Base-by-base conservation (phyloP, 2,888 invertebrate species). In the Drosophila kambysellisi region DNA sequence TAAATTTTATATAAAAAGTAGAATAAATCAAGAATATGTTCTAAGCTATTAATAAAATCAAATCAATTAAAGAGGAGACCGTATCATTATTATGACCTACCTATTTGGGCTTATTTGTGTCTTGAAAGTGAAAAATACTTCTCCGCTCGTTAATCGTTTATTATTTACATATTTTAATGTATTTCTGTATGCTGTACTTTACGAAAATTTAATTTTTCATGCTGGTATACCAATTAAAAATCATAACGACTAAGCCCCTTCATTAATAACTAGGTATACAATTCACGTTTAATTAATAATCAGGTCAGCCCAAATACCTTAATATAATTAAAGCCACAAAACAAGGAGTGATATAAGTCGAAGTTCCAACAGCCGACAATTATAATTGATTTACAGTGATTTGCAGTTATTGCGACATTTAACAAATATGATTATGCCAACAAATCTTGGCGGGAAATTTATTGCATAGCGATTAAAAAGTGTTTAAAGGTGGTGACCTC, bases 401-500 rank as follows among this genome's bases (percentile, higher is more conserved):
- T 48, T 50, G 17, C 17, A 73, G 53, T 58, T 66, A 25, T 8
- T 15, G 46, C 46, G 15, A 20, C 20, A 20, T 8, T 15, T 46
- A 46, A 46, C 51, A 70, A 76, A 74, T 74, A 74, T 77, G 70
- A 86, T 79, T 81, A 77, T 69, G 73, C 41, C 70, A 67, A 74
- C 72, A 75, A 73, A 73, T 69, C 52, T 62, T 70, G 65, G 75
- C 76, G 76, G 67, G 62, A 67, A 78, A 64, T 80, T 73, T 51
- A 60, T 60, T 62, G 69, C 37, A 43, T 52, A 50, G 70, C 64
- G 64, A 72, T 70, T 77, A 73, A 59, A 37, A 51, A 59, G 32
- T 59, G 30, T 15, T 12, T 69, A 59, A 53, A 58, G 65, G 46
- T 58, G 50, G 58, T 65, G 74, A 62, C 63, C 54, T 59, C 62